A percentile compares a stretch with the other conserved stretches of the same genome.
phyloP scores from a whole-genome alignment of 1,140 invertebrate genomes.

The Trichogramma pretiosum region DNA sequence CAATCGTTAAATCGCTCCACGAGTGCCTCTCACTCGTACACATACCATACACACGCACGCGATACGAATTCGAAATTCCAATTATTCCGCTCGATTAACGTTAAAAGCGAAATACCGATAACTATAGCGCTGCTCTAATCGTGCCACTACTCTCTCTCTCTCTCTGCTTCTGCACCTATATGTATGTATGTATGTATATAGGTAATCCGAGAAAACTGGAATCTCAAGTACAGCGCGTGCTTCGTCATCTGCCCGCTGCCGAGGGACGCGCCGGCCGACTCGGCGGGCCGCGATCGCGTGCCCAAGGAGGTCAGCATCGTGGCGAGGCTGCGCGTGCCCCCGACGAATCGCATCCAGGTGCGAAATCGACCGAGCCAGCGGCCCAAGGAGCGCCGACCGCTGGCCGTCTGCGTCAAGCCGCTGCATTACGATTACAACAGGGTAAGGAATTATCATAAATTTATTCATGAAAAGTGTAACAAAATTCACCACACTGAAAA shows the following conservation, averaged over 20 bases:
- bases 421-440: conserved; percentile 83
- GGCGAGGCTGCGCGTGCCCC: conserved; percentile 46
- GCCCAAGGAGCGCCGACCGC: conserved; percentile 35
- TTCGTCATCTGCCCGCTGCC: conserved; percentile 75
- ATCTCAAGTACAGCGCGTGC: conserved; percentile 83
- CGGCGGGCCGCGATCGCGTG: conserved; percentile 20
- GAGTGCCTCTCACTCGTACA: too few relatives aligned
- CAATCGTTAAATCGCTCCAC: too few relatives aligned
- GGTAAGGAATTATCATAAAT: too few relatives aligned
- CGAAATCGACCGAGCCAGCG: conserved; percentile 45
- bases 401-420: conserved; percentile 90
- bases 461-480: too few relatives aligned
- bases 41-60: too few relatives aligned
- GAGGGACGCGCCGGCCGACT: conserved; percentile 34
- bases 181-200: too few relatives aligned
- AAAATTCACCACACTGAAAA: too few relatives aligned
- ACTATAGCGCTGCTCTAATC: background rate
- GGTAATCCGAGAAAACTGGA: conserved; percentile 89
- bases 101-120: background rate
- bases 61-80: too few relatives aligned
- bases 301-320: conserved; percentile 60
- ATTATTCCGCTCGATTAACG: too few relatives aligned
- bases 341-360: conserved; percentile 55
- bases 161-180: background rate
- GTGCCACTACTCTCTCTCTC: too few relatives aligned